These are phyloP conservation scores for Argyrosomus japonicus DNA, from an alignment of 2,113 vertebrate genomes.

Conservation along the genomic window DNA sequence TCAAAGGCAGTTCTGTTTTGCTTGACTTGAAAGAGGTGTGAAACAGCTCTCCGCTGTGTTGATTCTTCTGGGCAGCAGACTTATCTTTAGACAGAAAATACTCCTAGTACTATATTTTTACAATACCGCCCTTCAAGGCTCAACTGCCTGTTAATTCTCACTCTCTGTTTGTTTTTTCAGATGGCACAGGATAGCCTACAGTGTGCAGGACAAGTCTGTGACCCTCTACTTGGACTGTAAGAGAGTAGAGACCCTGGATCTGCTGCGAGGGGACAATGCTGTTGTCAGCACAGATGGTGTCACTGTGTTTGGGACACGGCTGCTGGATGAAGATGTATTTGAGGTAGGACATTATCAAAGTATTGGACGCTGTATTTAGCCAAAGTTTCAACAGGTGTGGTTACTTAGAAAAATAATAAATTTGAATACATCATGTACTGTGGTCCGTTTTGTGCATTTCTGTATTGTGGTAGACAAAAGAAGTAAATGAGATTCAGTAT, in stretches of 20 bases:
- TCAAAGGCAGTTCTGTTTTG: slow-evolving; percentile 10
- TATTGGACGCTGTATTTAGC: neutral
- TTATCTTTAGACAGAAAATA: neutral
- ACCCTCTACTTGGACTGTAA: slow-evolving; percentile 90
- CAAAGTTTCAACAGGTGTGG: neutral
- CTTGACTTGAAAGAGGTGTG: slow-evolving; percentile 16
- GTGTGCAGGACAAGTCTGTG: slow-evolving; percentile 83
- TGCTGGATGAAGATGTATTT: slow-evolving; percentile 87
- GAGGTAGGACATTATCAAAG: slow-evolving; percentile 82
- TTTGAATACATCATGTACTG: neutral
- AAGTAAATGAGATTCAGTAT: neutral
- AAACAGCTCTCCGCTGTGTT: neutral
- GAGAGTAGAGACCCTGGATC: slow-evolving; percentile 78
- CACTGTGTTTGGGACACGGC: slow-evolving; percentile 88
- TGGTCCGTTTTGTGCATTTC: neutral
- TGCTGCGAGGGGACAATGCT: slow-evolving; percentile 79
- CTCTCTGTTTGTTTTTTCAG: slow-evolving; percentile 70
- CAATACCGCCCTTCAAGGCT: neutral
- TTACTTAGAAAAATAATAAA: neutral
- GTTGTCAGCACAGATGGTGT: slow-evolving; percentile 87
- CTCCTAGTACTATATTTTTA: neutral
- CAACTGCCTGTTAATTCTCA: neutral
- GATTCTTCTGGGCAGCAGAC: slow-evolving; percentile 6
- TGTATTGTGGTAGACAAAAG: slow-evolving; percentile 5
- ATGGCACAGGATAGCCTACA: slow-evolving; percentile 93